phyloP scores from a whole-genome alignment of 1,140 invertebrate genomes.

The Meloidogyne floridensis region DNA sequence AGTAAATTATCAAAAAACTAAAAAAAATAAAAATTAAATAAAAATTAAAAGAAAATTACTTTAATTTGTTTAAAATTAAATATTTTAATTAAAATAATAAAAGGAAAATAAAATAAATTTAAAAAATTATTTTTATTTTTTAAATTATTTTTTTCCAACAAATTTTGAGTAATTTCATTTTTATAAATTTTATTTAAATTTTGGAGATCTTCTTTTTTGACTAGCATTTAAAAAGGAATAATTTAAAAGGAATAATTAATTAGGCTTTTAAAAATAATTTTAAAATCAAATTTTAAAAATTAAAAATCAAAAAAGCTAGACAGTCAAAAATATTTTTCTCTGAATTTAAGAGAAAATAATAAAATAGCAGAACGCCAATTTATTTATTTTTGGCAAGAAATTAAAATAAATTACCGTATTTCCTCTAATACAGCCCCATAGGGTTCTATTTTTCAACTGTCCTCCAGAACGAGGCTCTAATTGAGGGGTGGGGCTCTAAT shows the following conservation, averaged over 20 bases:
- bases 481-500: too few relatives aligned
- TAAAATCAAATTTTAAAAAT: too few relatives aligned
- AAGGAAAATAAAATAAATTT: conserved; percentile 1
- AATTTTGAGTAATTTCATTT: neutral
- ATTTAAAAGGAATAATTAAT: too few relatives aligned
- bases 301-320: too few relatives aligned
- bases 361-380: neutral
- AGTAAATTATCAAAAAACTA: conserved; percentile 57
- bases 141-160: conserved; percentile 1
- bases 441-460: too few relatives aligned
- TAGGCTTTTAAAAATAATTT: too few relatives aligned
- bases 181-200: conserved; percentile 1
- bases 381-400: neutral
- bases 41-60: conserved; percentile 1
- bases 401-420: too few relatives aligned
- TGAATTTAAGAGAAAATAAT: neutral
- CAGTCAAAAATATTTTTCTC: neutral
- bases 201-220: conserved; percentile 3
- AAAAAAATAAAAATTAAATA: conserved; percentile 25
- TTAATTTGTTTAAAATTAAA: neutral
- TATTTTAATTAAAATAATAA: neutral
- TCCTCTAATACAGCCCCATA: too few relatives aligned
- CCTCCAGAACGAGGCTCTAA: too few relatives aligned
- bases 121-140: neutral
- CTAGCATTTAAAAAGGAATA: neutral